A percentile compares a stretch with the other conserved stretches of the same genome.
Conservation (phyloP, 2,797 vertebrate genomes). For the Xiphophorus birchmanni region DNA sequence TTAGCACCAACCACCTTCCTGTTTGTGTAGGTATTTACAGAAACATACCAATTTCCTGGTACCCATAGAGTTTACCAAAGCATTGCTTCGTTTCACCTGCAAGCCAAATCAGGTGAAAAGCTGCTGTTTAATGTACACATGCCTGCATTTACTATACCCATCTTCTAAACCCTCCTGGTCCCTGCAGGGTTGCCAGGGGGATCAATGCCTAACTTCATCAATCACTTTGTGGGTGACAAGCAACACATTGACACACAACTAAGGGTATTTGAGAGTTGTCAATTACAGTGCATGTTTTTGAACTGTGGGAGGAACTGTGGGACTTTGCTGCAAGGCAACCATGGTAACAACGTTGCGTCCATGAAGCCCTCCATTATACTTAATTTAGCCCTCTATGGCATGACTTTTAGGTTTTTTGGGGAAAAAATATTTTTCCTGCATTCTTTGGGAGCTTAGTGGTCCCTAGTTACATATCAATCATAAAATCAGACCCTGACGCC, state of each 20-base stretch:
- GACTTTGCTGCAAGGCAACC: not conserved
- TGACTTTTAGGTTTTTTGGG: too few species aligned
- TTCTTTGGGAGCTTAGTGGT: too few species aligned
- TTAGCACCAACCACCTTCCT: conserved; percentile 28
- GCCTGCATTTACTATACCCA: not conserved
- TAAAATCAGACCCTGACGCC: too few species aligned
- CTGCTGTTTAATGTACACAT: not conserved
- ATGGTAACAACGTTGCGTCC: not conserved
- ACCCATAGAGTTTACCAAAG: not conserved
- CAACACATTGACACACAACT: not conserved
- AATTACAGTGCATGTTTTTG: not conserved
- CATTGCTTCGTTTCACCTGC: not conserved
- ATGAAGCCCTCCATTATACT: not conserved
- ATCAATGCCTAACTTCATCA: not conserved
- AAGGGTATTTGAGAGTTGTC: not conserved
- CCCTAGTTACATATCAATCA: too few species aligned
- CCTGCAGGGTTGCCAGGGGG: not conserved
- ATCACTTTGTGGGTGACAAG: not conserved
- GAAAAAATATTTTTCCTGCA: too few species aligned
- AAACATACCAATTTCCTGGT: not conserved
- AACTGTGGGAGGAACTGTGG: not conserved
- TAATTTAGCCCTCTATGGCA: too few species aligned
- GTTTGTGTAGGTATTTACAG: not conserved
- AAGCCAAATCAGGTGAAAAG: not conserved
- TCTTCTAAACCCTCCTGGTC: not conserved